These are phyloP conservation scores for Podarcis siculus DNA, from an alignment of 2,797 vertebrate species.

Conservation along the genomic window DNA sequence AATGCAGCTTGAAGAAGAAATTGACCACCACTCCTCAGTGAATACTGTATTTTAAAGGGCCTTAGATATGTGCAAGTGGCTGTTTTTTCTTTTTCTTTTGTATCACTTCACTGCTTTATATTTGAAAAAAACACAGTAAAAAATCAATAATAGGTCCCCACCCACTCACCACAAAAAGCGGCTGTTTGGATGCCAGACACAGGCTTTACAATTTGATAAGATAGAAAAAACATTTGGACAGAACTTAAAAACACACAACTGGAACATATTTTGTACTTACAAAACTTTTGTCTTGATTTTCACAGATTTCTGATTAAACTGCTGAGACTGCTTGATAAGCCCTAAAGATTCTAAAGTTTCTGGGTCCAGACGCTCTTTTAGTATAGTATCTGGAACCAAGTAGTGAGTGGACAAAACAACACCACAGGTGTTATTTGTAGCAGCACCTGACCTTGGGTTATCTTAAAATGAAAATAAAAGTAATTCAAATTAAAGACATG, in stretches of 20 bases:
- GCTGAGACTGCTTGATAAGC: constrained; percentile 97
- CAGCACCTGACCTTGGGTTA: background rate
- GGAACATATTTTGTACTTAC: constrained; percentile 81
- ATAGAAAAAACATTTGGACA: background rate
- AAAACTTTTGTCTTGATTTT: constrained; percentile 99
- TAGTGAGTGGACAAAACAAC: constrained; percentile 80
- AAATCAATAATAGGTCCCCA: too few relatives aligned
- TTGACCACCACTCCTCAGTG: too few relatives aligned
- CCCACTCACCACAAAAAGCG: too few relatives aligned
- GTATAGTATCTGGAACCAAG: constrained; percentile 92
- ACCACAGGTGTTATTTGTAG: constrained; percentile 34
- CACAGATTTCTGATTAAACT: constrained; percentile 99
- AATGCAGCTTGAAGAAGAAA: background rate
- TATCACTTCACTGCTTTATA: too few relatives aligned
- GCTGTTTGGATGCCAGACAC: too few relatives aligned
- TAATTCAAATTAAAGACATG: background rate
- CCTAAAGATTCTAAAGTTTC: constrained; percentile 97
- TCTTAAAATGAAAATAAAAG: constrained; percentile 5
- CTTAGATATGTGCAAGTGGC: background rate
- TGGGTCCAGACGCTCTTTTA: constrained; percentile 96
- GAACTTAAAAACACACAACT: background rate
- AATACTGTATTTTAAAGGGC: too few relatives aligned
- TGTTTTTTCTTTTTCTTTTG: too few relatives aligned
- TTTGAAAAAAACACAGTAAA: too few relatives aligned
- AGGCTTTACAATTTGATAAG: background rate